A percentile compares a stretch with the other conserved stretches of the same genome.
Evolutionary conservation across 2,797 vertebrate genomes (phyloP).

Genomic region (Menidia menidia): DNA sequence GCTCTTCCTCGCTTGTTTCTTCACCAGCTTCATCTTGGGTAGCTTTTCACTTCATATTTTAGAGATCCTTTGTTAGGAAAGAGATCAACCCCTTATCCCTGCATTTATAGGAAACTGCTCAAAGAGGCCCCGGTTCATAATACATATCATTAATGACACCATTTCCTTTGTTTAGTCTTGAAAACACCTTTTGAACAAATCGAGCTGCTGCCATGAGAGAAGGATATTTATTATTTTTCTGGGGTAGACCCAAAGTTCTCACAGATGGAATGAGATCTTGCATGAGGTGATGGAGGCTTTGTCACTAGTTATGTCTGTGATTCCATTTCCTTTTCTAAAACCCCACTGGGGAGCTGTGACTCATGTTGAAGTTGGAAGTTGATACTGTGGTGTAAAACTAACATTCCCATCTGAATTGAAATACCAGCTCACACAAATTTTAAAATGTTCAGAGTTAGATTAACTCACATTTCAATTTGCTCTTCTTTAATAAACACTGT

Average conservation of each 20-base stretch:
- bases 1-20: slow-evolving; percentile 77
- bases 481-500: slow-evolving; percentile 77
- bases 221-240: slow-evolving; percentile 80
- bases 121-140: slow-evolving; percentile 69
- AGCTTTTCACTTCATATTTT: slow-evolving; percentile 82
- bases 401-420: slow-evolving; percentile 74
- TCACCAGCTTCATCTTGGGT: slow-evolving; percentile 76
- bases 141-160: slow-evolving; percentile 80
- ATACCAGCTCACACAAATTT: slow-evolving; percentile 69
- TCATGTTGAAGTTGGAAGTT: slow-evolving; percentile 82
- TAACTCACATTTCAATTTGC: slow-evolving; percentile 68
- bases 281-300: slow-evolving; percentile 80
- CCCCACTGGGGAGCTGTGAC: slow-evolving; percentile 72
- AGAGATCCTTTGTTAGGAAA: slow-evolving; percentile 80
- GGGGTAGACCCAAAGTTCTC: slow-evolving; percentile 76
- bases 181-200: slow-evolving; percentile 78
- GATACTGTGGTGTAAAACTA: slow-evolving; percentile 77
- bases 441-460: slow-evolving; percentile 65
- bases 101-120: slow-evolving; percentile 70
- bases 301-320: slow-evolving; percentile 80
- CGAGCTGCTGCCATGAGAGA: slow-evolving; percentile 52
- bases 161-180: slow-evolving; percentile 81
- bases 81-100: slow-evolving; percentile 72
- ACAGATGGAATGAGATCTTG: slow-evolving; percentile 79
- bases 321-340: slow-evolving; percentile 77